Base-by-base conservation (phyloP, 2,888 invertebrate species). In the Halocaridina rubra region DNA sequence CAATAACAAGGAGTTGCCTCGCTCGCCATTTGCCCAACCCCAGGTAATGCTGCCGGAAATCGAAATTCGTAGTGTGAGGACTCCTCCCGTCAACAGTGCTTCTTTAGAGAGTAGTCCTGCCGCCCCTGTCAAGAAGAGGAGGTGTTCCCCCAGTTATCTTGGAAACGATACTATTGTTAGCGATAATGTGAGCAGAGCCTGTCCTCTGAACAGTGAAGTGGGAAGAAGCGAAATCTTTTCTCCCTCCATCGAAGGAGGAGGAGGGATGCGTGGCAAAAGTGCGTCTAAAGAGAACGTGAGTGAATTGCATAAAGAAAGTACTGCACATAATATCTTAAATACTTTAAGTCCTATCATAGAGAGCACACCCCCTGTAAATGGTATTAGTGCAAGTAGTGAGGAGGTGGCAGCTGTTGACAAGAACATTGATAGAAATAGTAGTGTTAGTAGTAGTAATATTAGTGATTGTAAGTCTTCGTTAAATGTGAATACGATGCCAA, bases 301-400 rank as follows among this genome's bases (percentile, higher is more conserved):
- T 59, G n/a, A n/a, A n/a, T n/a, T n/a, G n/a, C n/a, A n/a, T n/a
- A n/a, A n/a, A n/a, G 33, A 71, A 10, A 57, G 71, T 59, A 61
- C 72, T 33, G 59, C 80, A 72, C 72, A 57, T 59, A n/a, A n/a
- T n/a, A n/a, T n/a, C n/a, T n/a, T n/a, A n/a, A n/a, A n/a, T n/a
- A 80, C 72, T 57, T 24, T 72, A 72, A 80, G 77, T 32, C 59
- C 76, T 19, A 57, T 27, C 24, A 19, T 69, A 30, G 71, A 27
- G 19, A 39, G 32, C 61, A 61, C 78, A n/a, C n/a, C n/a, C n/a
- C 82, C 82, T 19, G 78, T 84, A n/a, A 84, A 84, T 64, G 82
- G 82, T 39, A 46, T 84, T 32, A 72, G 72, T 30, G 67, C 59
- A 46, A 29, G 24, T 46, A 46, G 57, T 22, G 77, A 71, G 77